Base-by-base conservation (phyloP, 2,888 invertebrate species). In the Dermolepida albohirtum region DNA sequence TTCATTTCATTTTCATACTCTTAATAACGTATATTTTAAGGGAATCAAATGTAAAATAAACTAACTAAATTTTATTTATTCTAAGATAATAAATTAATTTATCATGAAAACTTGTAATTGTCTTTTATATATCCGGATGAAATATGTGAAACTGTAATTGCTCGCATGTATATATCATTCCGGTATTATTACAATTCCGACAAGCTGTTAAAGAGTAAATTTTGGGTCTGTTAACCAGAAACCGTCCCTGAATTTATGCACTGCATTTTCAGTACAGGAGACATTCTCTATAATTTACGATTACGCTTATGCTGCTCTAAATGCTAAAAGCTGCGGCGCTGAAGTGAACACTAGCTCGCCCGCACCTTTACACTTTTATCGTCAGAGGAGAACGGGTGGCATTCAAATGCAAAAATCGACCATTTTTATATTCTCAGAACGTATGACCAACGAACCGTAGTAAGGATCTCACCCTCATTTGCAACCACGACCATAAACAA, bases 151-250 rank as follows among this genome's bases (percentile, higher is more conserved):
- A 47, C 14, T 17, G 14, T 47, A 47, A n/a, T 14, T 8, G 1
- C 14, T 14, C 14, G 17, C 12, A 40, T 8, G n/a, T 14, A 34
- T 59, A 44, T 43, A 59, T 59, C 59, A 59, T 59, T 44, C 22
- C 43, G 7, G 40, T 29, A 14, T 59, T 59, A 59, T 47, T 47
- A 59, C 59, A 40, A 59, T 59, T 59, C 59, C 59, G 59, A 59
- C 59, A 59, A 44, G 59, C 59, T 59, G 59, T 29, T 59, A 59
- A 59, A 59, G 47, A 59, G 59, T 59, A 44, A 59, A 59, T 59
- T 59, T 59, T 29, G 14, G 29, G 14, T 44, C 44, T 59, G 59
- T 59, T 59, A 59, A 59, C 59, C 47, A 59, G 59, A 59, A 59
- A 44, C 44, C 44, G 59, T 59, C 16, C 27, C 59, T 43, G 14